A percentile compares a stretch with the other conserved stretches of the same genome.
These are phyloP conservation scores for Callyntrura sp. DNA, from an alignment of 2,888 invertebrate species.

Conservation along the genomic window DNA sequence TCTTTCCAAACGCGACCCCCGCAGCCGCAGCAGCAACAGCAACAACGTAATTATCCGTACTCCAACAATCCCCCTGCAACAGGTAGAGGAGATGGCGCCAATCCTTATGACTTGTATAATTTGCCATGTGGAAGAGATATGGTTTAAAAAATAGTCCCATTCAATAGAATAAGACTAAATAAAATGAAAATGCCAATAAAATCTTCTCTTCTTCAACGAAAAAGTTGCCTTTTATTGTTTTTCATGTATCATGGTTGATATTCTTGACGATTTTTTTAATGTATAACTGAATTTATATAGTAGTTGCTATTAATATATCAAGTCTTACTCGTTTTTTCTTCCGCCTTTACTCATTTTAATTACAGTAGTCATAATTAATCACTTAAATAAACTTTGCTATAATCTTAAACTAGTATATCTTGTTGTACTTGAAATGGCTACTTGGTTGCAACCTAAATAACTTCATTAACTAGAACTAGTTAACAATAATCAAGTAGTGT, in stretches of 20 bases:
- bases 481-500: constrained; percentile 31
- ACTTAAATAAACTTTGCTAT: constrained; percentile 4
- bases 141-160: not conserved
- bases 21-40: not conserved
- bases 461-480: constrained; percentile 9
- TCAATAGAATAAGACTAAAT: not conserved
- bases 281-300: constrained; percentile 19
- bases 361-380: not conserved
- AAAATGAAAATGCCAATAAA: not conserved
- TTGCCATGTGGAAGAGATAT: not conserved
- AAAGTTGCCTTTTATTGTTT: constrained; percentile 31
- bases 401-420: not conserved
- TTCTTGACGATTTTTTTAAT: constrained; percentile 3
- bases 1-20: not conserved
- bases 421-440: constrained; percentile 77
- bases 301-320: constrained; percentile 52
- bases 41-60: not conserved
- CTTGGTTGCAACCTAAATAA: constrained; percentile 68
- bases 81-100: not conserved
- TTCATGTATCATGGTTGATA: constrained; percentile 28
- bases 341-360: not conserved
- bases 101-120: not conserved
- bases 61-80: not conserved
- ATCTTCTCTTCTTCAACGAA: constrained; percentile 29
- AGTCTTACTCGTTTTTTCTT: constrained; percentile 71